phyloP scores from a whole-genome alignment of 2,797 vertebrate genomes.

The Chrysocyon brachyurus region DNA sequence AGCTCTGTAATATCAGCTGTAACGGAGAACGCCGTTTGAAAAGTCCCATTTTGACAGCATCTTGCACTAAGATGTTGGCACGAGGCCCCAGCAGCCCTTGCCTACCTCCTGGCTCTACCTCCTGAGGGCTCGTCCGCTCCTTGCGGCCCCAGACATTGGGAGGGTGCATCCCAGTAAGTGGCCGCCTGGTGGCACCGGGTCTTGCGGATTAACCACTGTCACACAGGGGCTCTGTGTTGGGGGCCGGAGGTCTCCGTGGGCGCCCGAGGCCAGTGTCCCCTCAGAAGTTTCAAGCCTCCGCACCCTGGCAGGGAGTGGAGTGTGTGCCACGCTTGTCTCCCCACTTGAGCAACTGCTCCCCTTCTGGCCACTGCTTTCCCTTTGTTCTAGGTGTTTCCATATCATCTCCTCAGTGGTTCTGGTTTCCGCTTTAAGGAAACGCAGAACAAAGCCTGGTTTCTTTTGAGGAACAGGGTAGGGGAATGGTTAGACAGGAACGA shows the following conservation, averaged over 20 bases:
- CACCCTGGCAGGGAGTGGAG: not conserved
- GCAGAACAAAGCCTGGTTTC: not conserved
- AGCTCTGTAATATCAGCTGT: not conserved
- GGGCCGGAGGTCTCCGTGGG: not conserved
- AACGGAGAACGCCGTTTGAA: not conserved
- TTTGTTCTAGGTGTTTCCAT: not conserved
- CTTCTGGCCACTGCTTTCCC: not conserved
- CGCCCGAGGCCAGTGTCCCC: no score
- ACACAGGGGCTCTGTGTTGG: not conserved
- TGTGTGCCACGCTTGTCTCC: not conserved
- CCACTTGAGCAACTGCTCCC: rapidly evolving
- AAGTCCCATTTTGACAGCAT: not conserved
- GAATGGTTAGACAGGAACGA: not conserved
- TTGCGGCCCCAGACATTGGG: not conserved
- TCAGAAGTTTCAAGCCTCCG: no score
- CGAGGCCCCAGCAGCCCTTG: not conserved
- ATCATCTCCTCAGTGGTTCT: not conserved
- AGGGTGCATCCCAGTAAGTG: not conserved
- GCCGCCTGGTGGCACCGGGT: not conserved
- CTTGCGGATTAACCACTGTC: not conserved
- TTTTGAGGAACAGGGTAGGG: not conserved
- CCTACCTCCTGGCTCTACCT: not conserved
- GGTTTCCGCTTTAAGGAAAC: not conserved
- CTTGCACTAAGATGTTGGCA: not conserved
- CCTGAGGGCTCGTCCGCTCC: not conserved